These are phyloP conservation scores for Gymnarchus niloticus DNA, from an alignment of 2,113 vertebrate species.

Conservation along the genomic window DNA sequence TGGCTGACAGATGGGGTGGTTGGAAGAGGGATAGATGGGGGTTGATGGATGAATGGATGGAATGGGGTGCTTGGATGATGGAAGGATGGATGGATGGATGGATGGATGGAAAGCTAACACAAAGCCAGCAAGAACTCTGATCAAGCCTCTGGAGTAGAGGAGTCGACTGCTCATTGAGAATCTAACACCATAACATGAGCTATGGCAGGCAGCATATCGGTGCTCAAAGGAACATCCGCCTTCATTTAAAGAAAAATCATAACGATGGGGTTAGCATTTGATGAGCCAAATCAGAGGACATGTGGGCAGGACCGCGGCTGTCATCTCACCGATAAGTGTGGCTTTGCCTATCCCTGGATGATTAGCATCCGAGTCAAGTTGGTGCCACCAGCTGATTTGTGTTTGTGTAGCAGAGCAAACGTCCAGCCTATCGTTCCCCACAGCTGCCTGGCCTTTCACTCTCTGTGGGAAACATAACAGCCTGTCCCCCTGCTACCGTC, in stretches of 20 bases:
- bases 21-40: too few relatives aligned
- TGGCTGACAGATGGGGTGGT: too few relatives aligned
- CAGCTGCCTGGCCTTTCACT: slow-evolving; percentile 21
- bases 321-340: not conserved
- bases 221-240: not conserved
- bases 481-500: not conserved
- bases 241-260: not conserved
- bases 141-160: not conserved
- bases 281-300: not conserved
- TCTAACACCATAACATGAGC: not conserved
- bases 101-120: too few relatives aligned
- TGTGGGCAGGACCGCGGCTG: not conserved
- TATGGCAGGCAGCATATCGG: too few relatives aligned
- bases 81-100: too few relatives aligned
- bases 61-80: too few relatives aligned
- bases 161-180: not conserved
- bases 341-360: not conserved
- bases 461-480: not conserved
- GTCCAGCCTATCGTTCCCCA: slow-evolving; percentile 1
- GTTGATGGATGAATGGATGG: too few relatives aligned
- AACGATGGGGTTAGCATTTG: not conserved
- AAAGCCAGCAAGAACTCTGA: not conserved
- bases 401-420: not conserved
- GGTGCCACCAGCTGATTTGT: slow-evolving; percentile 15
- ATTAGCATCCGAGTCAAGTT: slow-evolving; percentile 6